A percentile compares a stretch with the other conserved stretches of the same genome.
phyloP scores from a whole-genome alignment of 2,797 vertebrate species.

The Acrossocheilus fasciatus region DNA sequence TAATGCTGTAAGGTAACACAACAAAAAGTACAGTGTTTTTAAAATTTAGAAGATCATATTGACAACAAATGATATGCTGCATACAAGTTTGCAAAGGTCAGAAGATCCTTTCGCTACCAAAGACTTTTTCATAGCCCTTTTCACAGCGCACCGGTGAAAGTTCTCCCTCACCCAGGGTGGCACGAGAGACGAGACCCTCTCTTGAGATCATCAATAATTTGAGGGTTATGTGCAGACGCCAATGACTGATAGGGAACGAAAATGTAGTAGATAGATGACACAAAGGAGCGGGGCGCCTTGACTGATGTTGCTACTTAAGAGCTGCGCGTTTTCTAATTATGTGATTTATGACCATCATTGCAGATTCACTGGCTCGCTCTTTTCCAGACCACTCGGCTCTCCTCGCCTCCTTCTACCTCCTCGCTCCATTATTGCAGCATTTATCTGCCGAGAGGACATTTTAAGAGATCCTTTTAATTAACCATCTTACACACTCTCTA shows the following conservation, averaged over 20 bases:
- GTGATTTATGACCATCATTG: slow-evolving; percentile 81
- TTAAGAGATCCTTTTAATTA: slow-evolving; percentile 65
- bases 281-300: slow-evolving; percentile 70
- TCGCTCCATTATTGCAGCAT: slow-evolving; percentile 63
- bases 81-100: slow-evolving; percentile 5
- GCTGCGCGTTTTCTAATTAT: slow-evolving; percentile 66
- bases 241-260: slow-evolving; percentile 75
- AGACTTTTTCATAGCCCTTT: slow-evolving; percentile 51
- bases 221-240: slow-evolving; percentile 69
- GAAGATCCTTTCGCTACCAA: slow-evolving; percentile 12
- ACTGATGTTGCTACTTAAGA: slow-evolving; percentile 59
- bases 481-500: slow-evolving; percentile 57
- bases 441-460: slow-evolving; percentile 65
- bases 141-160: slow-evolving; percentile 59
- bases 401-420: slow-evolving; percentile 58
- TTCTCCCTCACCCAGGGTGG: slow-evolving; percentile 53
- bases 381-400: slow-evolving; percentile 49
- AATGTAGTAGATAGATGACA: slow-evolving; percentile 77
- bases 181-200: slow-evolving; percentile 70
- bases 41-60: neutral
- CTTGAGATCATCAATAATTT: slow-evolving; percentile 76
- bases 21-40: neutral
- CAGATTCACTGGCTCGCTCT: slow-evolving; percentile 66
- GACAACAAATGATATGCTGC: neutral
- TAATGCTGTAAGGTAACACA: neutral